Base-by-base conservation (phyloP, 2,888 invertebrate species). In the Chrysina gloriosa region DNA sequence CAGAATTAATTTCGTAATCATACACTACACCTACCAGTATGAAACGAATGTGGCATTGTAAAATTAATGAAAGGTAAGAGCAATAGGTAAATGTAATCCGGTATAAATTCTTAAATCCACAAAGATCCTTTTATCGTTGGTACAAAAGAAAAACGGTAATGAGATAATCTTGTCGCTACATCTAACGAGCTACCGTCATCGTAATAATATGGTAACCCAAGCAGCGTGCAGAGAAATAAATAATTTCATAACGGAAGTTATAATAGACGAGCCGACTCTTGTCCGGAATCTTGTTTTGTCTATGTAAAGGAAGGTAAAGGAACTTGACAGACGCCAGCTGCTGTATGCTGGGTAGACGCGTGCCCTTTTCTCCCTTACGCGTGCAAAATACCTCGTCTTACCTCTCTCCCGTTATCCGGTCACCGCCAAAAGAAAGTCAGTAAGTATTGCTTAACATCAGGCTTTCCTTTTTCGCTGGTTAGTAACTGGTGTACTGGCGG, bases 311-410 rank as follows among this genome's bases (percentile, higher is more conserved):
- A 58, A 39, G 39, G 58, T 39, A 58, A 39, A 58, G 14, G 58
- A 58, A 58, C 58, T 36, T 39, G 23, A 39, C 58, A 58, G 58
- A 58, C 58, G 58, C 23, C 58, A 58, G 58, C 58, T 58, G 58
- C 39, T 29, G 31, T 52, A 39, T 25, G 25, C 39, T 39, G 16
- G 52, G 31, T 25, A 23, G 58, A 39, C 58, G 58, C 58, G 58
- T 58, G 58, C 58, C 58, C 58, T 34, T 52, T 39, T 25, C 39
- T 39, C 58, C 39, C 36, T 58, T 36, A 25, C 58, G 58, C 58
- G 58, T 58, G 58, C 58, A 39, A 58, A 58, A 39, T 39, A 7
- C 39, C 39, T 25, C 58, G 45, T 45, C 45, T 45, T 21, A 21
- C 45, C n/a, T 31, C 31, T 31, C 31, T n/a, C 19, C 19, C 45